These are phyloP conservation scores for Caenorhabditis afra DNA, from an alignment of 2,888 invertebrate genomes.

Conservation along the genomic window DNA sequence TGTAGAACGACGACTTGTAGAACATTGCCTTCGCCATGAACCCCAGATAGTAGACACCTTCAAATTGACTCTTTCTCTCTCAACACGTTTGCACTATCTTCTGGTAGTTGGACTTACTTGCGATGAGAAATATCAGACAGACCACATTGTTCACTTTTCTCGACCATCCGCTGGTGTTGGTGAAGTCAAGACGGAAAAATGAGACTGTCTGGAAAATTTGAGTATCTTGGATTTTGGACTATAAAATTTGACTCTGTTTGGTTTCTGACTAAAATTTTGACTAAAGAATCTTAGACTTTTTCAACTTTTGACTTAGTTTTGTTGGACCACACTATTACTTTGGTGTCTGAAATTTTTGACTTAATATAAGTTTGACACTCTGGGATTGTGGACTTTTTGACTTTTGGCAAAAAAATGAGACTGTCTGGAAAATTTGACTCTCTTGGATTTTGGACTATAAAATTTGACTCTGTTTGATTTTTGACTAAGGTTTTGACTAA, in stretches of 20 bases:
- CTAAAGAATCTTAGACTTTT: no score
- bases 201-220: no score
- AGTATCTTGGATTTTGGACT: no score
- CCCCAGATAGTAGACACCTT: conserved; percentile 42
- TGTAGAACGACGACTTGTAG: conserved; percentile 41
- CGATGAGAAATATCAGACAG: conserved; percentile 15
- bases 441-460: conserved; percentile 18
- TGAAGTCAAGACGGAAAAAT: conserved; percentile 34
- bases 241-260: conserved; percentile 6
- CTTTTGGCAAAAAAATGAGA: conserved; percentile 13
- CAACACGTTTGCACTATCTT: no score
- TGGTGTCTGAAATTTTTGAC: no score
- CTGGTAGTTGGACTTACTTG: conserved; percentile 28
- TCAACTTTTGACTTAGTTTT: no score
- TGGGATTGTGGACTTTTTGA: no score
- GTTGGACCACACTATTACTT: no score
- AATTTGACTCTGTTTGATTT: not conserved
- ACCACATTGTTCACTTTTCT: conserved; percentile 25
- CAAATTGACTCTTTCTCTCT: no score
- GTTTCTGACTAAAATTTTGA: no score
- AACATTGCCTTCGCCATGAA: conserved; percentile 51
- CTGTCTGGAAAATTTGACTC: no score
- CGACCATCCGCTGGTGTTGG: conserved; percentile 13
- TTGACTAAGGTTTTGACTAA: not conserved
- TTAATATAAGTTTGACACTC: no score